phyloP scores from a whole-genome alignment of 2,113 vertebrate genomes.

The Orientallactaga bullata region DNA sequence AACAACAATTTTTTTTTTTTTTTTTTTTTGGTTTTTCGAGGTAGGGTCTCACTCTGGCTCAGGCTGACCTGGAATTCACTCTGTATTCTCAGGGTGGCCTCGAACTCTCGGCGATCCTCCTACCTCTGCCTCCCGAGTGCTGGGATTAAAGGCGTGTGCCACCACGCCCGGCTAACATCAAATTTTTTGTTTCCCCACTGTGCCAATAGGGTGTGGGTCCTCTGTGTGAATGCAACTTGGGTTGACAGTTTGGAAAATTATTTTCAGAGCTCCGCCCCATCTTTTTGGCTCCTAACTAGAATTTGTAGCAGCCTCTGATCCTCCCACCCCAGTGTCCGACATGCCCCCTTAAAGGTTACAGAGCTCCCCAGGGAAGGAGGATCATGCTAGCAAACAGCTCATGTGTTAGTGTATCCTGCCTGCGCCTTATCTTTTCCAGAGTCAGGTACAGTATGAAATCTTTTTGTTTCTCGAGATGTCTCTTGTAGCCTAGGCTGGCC shows the following conservation, averaged over 20 bases:
- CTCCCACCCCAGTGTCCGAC: neutral
- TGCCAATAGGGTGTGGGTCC: neutral
- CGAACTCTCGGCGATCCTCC: no score
- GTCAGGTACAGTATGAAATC: neutral
- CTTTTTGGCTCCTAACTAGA: neutral
- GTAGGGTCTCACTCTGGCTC: no score
- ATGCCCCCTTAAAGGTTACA: neutral
- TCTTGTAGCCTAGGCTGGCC: neutral
- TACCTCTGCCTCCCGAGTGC: no score
- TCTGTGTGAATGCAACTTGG: conserved; percentile 5
- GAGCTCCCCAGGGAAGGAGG: neutral
- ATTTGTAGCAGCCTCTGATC: neutral
- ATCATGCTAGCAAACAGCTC: neutral
- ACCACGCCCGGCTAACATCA: no score
- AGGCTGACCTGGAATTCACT: no score
- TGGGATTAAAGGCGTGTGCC: no score
- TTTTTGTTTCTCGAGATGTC: neutral
- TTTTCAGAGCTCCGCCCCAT: neutral
- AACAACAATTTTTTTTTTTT: no score
- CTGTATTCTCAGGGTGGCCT: no score
- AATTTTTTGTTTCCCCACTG: neutral
- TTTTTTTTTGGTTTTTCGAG: no score
- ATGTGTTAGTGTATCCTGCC: neutral
- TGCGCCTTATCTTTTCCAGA: neutral
- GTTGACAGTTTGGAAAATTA: conserved; percentile 1